A percentile compares a stretch with the other conserved stretches of the same genome.
phyloP scores from a whole-genome alignment of 2,797 vertebrate species.

The Myotis myotis region DNA sequence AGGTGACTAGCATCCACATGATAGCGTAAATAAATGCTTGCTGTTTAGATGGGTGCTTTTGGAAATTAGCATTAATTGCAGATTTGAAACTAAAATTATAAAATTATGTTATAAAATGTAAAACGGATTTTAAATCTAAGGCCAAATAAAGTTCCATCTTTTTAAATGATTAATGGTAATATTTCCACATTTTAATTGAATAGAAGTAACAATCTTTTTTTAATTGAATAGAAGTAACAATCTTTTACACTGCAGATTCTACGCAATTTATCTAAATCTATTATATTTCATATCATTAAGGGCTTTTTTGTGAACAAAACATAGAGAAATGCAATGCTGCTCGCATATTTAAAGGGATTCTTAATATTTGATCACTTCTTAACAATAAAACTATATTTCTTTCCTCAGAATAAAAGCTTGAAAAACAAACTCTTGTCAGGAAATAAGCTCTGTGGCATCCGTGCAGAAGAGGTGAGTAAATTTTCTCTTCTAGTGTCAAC shows the following conservation, averaged over 20 bases:
- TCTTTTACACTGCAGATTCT: not conserved
- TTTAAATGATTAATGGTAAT: not conserved
- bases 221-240: not conserved
- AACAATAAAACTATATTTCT: slow-evolving; percentile 56
- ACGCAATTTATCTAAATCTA: not conserved
- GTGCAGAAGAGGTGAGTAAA: slow-evolving; percentile 94
- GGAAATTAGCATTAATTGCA: not conserved
- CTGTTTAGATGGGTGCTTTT: not conserved
- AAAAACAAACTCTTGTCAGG: slow-evolving; percentile 97
- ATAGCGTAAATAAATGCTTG: not conserved
- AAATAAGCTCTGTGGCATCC: slow-evolving; percentile 95
- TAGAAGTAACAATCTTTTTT: not conserved
- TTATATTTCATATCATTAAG: slow-evolving; percentile 7
- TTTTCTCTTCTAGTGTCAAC: not conserved
- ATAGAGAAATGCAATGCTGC: not conserved
- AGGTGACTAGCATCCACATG: not conserved
- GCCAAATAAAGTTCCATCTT: not conserved
- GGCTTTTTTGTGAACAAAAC: slow-evolving; percentile 26
- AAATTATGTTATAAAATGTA: not conserved
- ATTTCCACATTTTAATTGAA: not conserved
- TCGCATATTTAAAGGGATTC: slow-evolving; percentile 37
- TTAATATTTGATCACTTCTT: slow-evolving; percentile 64
- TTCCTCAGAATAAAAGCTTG: slow-evolving; percentile 96
- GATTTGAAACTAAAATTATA: not conserved
- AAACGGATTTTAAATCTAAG: not conserved